These are phyloP conservation scores for Lacanobia oleracea DNA, from an alignment of 2,888 invertebrate species.

Conservation along the genomic window DNA sequence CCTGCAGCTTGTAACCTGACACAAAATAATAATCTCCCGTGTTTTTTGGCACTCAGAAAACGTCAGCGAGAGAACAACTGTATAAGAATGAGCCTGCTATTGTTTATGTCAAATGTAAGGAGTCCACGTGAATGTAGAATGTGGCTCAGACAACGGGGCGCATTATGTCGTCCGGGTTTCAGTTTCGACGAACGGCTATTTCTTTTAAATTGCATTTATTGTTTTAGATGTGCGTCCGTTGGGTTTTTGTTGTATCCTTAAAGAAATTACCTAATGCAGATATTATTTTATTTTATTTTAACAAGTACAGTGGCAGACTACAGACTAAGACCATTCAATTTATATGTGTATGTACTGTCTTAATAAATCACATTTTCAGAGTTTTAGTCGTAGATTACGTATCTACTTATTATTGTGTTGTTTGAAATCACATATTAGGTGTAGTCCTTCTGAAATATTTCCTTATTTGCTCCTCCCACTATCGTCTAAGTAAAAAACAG, in stretches of 20 bases:
- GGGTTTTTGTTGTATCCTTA: background rate
- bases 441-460: background rate
- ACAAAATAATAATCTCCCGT: conserved; percentile 29
- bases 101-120: conserved; percentile 62
- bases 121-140: conserved; percentile 39
- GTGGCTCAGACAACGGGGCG: conserved; percentile 53
- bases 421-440: background rate
- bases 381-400: background rate
- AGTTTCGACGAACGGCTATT: conserved; percentile 33
- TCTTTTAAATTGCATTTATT: conserved; percentile 30
- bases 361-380: background rate
- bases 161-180: conserved; percentile 35
- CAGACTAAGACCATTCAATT: too few species aligned
- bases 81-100: conserved; percentile 59
- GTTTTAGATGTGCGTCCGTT: conserved; percentile 22
- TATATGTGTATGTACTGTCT: background rate
- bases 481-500: background rate
- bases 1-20: conserved; percentile 48
- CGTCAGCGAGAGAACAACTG: conserved; percentile 37
- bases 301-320: too few species aligned
- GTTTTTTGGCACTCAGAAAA: conserved; percentile 51
- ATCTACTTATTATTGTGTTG: background rate
- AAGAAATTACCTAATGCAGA: background rate
- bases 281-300: too few species aligned
- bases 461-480: background rate